Conservation (phyloP, 2,888 invertebrate genomes). For the Oscheius sp. region DNA sequence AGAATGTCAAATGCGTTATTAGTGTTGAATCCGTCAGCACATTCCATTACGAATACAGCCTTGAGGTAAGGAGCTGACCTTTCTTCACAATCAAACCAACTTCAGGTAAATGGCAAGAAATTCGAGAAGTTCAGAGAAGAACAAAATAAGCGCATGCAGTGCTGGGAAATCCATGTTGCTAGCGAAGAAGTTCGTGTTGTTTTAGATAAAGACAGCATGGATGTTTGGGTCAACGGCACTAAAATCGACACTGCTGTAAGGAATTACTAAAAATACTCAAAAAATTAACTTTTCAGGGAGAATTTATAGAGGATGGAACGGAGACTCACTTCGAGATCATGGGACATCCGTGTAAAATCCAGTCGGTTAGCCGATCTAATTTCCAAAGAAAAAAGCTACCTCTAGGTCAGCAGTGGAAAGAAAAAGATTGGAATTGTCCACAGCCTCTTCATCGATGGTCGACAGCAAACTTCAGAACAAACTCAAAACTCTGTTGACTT, state of each 20-base stretch:
- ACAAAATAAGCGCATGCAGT: conserved; percentile 80
- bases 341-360: conserved; percentile 62
- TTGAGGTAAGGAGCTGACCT: conserved; percentile 72
- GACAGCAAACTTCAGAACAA: neutral
- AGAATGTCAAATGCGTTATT: conserved; percentile 69
- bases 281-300: conserved; percentile 75
- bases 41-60: conserved; percentile 83
- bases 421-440: conserved; percentile 73
- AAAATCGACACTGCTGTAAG: conserved; percentile 78
- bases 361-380: conserved; percentile 24
- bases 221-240: conserved; percentile 82
- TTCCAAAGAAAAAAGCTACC: neutral
- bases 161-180: conserved; percentile 78
- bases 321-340: conserved; percentile 81
- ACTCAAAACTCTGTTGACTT: neutral
- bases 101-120: conserved; percentile 81
- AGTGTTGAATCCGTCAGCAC: conserved; percentile 76
- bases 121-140: conserved; percentile 83
- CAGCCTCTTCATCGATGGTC: conserved; percentile 58
- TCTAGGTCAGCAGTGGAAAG: conserved; percentile 68
- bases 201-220: conserved; percentile 81
- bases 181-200: conserved; percentile 76
- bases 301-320: conserved; percentile 85
- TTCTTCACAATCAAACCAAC: neutral
- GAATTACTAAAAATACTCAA: conserved; percentile 19